A percentile compares a stretch with the other conserved stretches of the same genome.
These are phyloP conservation scores for Caenorhabditis remanei DNA, from an alignment of 1,140 invertebrate species.

Conservation along the genomic window DNA sequence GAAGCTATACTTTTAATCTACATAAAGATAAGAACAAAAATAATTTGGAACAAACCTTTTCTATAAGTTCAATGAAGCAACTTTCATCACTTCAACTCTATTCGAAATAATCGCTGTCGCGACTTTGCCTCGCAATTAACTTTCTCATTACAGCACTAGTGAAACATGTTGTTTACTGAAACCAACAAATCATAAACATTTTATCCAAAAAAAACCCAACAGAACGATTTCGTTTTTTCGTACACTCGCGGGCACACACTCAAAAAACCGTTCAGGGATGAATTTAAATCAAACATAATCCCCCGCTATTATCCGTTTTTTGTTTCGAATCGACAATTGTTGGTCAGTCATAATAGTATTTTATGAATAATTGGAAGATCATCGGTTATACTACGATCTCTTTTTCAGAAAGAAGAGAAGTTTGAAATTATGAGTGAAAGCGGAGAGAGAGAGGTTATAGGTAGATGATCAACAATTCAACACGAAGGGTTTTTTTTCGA, in stretches of 20 bases:
- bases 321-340: neutral
- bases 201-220: too few relatives aligned
- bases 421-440: neutral
- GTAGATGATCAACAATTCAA: neutral
- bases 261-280: slow-evolving; percentile 18
- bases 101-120: too few relatives aligned
- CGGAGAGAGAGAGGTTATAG: neutral
- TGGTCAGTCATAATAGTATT: neutral
- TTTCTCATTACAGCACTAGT: too few relatives aligned
- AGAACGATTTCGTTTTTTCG: neutral
- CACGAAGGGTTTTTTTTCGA: neutral
- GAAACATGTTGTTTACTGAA: too few relatives aligned
- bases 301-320: slow-evolving; percentile 13
- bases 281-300: slow-evolving; percentile 39
- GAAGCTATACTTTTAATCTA: too few relatives aligned
- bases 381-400: slow-evolving; percentile 36
- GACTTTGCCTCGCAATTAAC: too few relatives aligned
- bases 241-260: neutral
- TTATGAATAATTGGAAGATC: slow-evolving; percentile 30
- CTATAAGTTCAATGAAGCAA: too few relatives aligned
- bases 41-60: too few relatives aligned
- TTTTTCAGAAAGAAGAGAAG: neutral
- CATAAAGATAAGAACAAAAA: too few relatives aligned
- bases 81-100: too few relatives aligned
- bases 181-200: too few relatives aligned